Evolutionary conservation across 2,113 vertebrate genomes (phyloP), one percentile per base, ranked within the genome.

Genomic region (Sphaerodactylus townsendi): DNA sequence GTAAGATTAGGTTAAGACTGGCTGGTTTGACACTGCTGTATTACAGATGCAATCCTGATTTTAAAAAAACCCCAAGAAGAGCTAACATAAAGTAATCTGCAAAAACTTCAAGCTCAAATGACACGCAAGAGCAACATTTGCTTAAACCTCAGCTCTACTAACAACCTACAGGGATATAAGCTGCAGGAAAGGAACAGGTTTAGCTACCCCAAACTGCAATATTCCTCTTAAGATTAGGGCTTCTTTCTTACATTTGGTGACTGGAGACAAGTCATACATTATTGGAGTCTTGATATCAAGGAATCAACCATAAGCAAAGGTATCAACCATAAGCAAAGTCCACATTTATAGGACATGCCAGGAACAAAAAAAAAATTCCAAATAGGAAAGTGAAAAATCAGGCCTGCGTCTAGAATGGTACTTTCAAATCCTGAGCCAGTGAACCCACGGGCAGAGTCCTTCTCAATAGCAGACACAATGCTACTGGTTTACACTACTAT

Each of bases 401-500:
- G 23, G 28, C 19, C 37, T 21, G 28, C n/a, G 30, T 71, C 28
- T 30, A 44, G 41, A 1, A 0, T 25, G 39, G 39, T 35, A 64
- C 35, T 37, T 39, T 14, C 28, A n/a, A 25, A 11, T 0, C 0
- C 0, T 66, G 59, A 87, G 69, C 25, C 10, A 4, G 0, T 23
- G 14, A 64, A 82, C 30, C 35, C 8, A 6, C 4, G 1, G 13
- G 21, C 62, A 2, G 10, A 41, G 66, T 68, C 17, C 70, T 2
- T 70, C n/a, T 11, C 46, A 33, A 19, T 33, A 75, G n/a, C 73
- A 53, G 48, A 75, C 10, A 53, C 17, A 10, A 13, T 33, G n/a
- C 21, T 75, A 41, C 46, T n/a, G n/a, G n/a, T n/a, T n/a, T n/a
- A n/a, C n/a, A n/a, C n/a, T n/a, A n/a, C n/a, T n/a, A n/a, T n/a